Percentiles rank a stretch among this genome's conserved stretches.
These are phyloP conservation scores for Therioaphis trifolii DNA, from an alignment of 2,888 invertebrate genomes.

Conservation along the genomic window DNA sequence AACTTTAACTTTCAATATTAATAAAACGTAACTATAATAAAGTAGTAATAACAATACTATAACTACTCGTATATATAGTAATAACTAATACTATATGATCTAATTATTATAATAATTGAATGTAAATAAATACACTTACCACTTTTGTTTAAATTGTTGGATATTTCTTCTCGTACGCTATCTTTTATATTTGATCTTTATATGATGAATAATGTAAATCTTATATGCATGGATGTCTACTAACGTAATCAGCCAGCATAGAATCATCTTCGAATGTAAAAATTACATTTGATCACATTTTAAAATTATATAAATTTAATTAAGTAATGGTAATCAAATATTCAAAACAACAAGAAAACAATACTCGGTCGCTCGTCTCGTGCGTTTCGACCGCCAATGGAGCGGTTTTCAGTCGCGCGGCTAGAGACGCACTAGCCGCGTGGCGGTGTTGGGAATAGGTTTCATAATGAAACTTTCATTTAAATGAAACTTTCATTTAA, in stretches of 20 bases:
- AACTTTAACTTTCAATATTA: not conserved
- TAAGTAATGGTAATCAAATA: not conserved
- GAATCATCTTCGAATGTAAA: not conserved
- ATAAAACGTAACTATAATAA: too few species aligned
- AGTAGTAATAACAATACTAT: too few species aligned
- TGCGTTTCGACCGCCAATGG: not conserved
- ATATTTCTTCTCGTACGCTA: not conserved
- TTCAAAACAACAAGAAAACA: not conserved
- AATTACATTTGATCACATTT: not conserved
- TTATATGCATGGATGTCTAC: not conserved
- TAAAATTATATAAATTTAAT: not conserved
- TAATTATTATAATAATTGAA: too few species aligned
- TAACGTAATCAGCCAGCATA: not conserved
- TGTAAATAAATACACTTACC: too few species aligned
- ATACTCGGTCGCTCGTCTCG: not conserved
- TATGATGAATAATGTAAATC: not conserved
- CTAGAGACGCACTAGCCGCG: not conserved
- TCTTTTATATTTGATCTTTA: not conserved
- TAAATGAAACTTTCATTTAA: too few species aligned
- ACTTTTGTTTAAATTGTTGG: too few species aligned
- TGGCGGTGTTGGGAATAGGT: too few species aligned
- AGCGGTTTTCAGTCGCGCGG: not conserved
- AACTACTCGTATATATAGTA: too few species aligned
- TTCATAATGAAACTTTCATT: too few species aligned
- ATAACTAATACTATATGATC: too few species aligned